Base-by-base conservation (phyloP, 1,140 invertebrate species). In the Vollenhovia emeryi region DNA sequence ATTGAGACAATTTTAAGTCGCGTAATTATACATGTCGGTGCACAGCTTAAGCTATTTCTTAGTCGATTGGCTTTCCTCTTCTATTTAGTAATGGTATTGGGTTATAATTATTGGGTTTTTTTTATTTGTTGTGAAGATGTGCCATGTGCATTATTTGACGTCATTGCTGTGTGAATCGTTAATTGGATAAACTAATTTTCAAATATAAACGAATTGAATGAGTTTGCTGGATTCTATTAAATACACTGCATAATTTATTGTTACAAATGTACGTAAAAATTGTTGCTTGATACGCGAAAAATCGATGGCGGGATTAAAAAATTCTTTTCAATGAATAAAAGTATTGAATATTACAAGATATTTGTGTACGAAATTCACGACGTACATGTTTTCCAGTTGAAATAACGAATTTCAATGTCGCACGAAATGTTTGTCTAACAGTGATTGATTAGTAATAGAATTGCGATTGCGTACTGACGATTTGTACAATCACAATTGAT, bases 91-190 rank as follows among this genome's bases (percentile, higher is more conserved):
- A 62, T 62, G 33, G 15, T 60, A 62, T 62, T 62, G 33, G 33
- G 1, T 62, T 33, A 57, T 66, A 40, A 64, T 40, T 64, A 66
- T 43, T 66, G 62, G 13, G n/a, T n/a, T n/a, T 43, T 66, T 66
- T 66, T 36, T 66, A 48, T 69, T 48, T 1, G 21, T 69, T n/a
- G 11, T 27, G 24, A 69, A 48, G 21, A 69, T 48, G 40, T 18
- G 13, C 36, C 43, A 33, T 18, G 3, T 33, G 21, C n/a, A n/a
- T 43, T 66, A 76, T 60, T 43, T 5, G 4, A 59, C 60, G 3
- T 43, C 5, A 60, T 60, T 33, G 11, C 9, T 43, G 30, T 24
- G 5, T 40, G 15, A 40, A 40, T 33, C 55, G 13, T 55, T 74
- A 75, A 40, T 75, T 15, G 21, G 9, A 43, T 43, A 30, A 75